Conservation (phyloP, 2,888 invertebrate genomes). For the Rutpela maculata region DNA sequence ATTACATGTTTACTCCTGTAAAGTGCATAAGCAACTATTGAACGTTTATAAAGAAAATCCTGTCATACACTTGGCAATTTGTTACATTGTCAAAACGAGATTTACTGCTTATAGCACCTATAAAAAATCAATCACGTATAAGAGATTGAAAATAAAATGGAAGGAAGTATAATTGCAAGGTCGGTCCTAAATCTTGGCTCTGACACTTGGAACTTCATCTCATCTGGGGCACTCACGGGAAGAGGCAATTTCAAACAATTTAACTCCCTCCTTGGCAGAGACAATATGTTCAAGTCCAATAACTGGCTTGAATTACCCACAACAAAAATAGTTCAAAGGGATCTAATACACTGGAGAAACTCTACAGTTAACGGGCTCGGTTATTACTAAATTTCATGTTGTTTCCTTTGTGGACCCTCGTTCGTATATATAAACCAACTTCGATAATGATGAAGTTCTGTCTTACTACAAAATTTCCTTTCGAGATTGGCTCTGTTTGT, state of each 20-base stretch:
- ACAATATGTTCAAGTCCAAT: constrained; percentile 23
- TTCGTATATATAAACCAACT: neutral
- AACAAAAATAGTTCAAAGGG: constrained; percentile 16
- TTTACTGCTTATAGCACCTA: constrained; percentile 27
- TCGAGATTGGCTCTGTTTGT: neutral
- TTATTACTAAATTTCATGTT: constrained; percentile 20
- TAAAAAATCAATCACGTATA: constrained; percentile 37
- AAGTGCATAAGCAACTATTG: neutral
- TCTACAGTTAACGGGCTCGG: constrained; percentile 1
- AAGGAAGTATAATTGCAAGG: constrained; percentile 26
- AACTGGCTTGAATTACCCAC: constrained; percentile 20
- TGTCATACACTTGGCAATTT: neutral
- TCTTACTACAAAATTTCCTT: neutral
- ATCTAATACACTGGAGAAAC: constrained; percentile 18
- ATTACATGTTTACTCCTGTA: neutral
- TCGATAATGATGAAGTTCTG: constrained; percentile 3
- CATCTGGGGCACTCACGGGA: constrained; percentile 15
- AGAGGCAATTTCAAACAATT: constrained; percentile 33
- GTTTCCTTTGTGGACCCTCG: neutral
- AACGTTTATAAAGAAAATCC: neutral
- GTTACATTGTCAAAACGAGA: neutral
- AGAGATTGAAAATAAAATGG: constrained; percentile 33
- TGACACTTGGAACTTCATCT: constrained; percentile 10
- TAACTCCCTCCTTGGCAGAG: constrained; percentile 20
- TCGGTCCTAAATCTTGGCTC: constrained; percentile 17